These are phyloP conservation scores for Chaenocephalus aceratus DNA, from an alignment of 2,113 vertebrate genomes.

Conservation along the genomic window DNA sequence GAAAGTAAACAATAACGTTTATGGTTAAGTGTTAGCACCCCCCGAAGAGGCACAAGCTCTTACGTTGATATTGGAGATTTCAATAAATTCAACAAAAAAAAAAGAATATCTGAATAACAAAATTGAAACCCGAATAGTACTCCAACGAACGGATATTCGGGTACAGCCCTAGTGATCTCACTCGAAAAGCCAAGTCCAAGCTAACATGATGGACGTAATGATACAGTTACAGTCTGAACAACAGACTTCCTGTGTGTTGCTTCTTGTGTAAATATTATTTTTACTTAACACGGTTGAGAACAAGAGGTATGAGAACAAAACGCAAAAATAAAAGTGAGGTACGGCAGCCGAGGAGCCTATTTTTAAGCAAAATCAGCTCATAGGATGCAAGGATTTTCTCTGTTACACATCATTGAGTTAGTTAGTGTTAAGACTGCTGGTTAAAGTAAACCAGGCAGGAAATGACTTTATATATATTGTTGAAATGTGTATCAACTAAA, in stretches of 20 bases:
- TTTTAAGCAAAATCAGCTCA: background rate
- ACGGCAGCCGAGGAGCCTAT: background rate
- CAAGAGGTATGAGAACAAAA: background rate
- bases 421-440: too few species aligned
- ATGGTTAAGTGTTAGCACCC: too few species aligned
- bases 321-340: background rate
- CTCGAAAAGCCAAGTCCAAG: background rate
- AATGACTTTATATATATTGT: too few species aligned
- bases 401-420: too few species aligned
- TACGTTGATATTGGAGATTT: too few species aligned
- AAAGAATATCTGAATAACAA: too few species aligned
- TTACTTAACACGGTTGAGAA: background rate
- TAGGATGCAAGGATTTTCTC: background rate
- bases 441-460: too few species aligned
- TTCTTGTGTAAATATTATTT: background rate
- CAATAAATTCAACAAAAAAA: too few species aligned
- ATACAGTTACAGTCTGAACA: background rate
- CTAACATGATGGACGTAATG: background rate
- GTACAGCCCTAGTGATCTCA: conserved; percentile 5
- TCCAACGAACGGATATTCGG: too few species aligned
- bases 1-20: too few species aligned
- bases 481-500: background rate
- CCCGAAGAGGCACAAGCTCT: too few species aligned
- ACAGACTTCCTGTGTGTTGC: background rate
- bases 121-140: too few species aligned